Base-by-base conservation (phyloP, 1,140 invertebrate genomes). In the Hylyphantes graminicola region DNA sequence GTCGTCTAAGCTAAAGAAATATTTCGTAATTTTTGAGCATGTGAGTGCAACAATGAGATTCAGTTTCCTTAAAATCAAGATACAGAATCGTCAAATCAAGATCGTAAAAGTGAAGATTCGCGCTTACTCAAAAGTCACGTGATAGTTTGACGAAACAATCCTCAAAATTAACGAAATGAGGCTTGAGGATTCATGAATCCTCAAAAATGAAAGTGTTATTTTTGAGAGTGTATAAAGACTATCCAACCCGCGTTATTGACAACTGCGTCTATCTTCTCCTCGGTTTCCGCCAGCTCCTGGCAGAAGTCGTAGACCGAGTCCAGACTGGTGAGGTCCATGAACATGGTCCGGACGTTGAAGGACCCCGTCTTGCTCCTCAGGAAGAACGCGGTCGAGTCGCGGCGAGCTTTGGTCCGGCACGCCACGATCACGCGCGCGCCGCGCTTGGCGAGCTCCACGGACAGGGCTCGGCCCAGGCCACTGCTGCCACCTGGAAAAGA, bases 191-290 rank as follows among this genome's bases (percentile, higher is more conserved):
- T n/a, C n/a, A n/a, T n/a, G n/a, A n/a, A n/a, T n/a, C n/a, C n/a
- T n/a, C n/a, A n/a, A n/a, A n/a, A n/a, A n/a, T n/a, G n/a, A n/a
- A n/a, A 57, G 15, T 57, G 55, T 15, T 10, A 57, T 57, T 57
- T 11, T 11, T 57, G 55, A 57, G 15, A 57, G n/a, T 21, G 2
- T 2, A 64, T 21, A 10, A 7, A 7, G 19, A 2, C 0, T 65
- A 17, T 70, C 81, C 81, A n/a, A 90, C 94, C 94, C 57, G 94
- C 94, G 89, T 96, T 95, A 88, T 95, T 94, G 57, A 96, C 92
- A 10, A 96, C 88, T 19, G 94, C 92, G 89, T 96, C 91, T 85
- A 96, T 92, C 86, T 92, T 89, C 0, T 90, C 87, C 88, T 93
- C 94, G 57, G 92, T 90, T 81, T 90, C 89, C 64, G 93, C 90